Base-by-base conservation (phyloP, 2,113 vertebrate species). In the Nerophis ophidion region DNA sequence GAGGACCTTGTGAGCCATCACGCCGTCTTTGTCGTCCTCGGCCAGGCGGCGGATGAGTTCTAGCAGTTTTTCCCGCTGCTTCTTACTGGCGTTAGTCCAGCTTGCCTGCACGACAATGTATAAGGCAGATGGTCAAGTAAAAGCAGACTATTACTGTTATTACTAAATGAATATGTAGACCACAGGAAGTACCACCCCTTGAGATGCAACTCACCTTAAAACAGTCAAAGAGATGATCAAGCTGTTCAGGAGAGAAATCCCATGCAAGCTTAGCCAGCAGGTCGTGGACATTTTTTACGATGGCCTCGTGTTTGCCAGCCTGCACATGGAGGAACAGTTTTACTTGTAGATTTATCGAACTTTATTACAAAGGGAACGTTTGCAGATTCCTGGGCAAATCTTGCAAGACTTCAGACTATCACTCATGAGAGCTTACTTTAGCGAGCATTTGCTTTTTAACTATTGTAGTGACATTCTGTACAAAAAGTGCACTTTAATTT, bases 1-100 rank as follows among this genome's bases (percentile, higher is more conserved):
- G 60, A 99, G 92, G 49, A 99, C 97, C 83, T 99, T 98, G 83
- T 99, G 97, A 69, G 97, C 97, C 96, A 99, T 98, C 68, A 99
- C 97, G 1, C 97, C 97, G 65, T 99, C 97, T 83, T 99, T 99
- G 85, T 99, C 97, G 75, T 99, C 97, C 86, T 99, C 97, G 33
- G 97, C 97, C 76, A 99, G 92, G 64, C 97, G 93, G 58, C 97
- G 91, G 65, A 99, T 99, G 55, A 99, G 86, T 76, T 99, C 97
- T 54, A 99, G 87, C n/a, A 99, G 86, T 67, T 99, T 99, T 86
- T 99, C 96, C 17, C 96, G 94, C 65, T 99, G 97, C 72, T 99
- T 99, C 89, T 99, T 99, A 87, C 97, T 98, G 66, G 97, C 96
- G 63, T 99, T 99, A 65, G 96, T 99, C 97, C 97, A 99, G 85